Evolutionary conservation across 92 coral and sea anemone species (phyloP).

Genomic region (Virgularia gustaviana): DNA sequence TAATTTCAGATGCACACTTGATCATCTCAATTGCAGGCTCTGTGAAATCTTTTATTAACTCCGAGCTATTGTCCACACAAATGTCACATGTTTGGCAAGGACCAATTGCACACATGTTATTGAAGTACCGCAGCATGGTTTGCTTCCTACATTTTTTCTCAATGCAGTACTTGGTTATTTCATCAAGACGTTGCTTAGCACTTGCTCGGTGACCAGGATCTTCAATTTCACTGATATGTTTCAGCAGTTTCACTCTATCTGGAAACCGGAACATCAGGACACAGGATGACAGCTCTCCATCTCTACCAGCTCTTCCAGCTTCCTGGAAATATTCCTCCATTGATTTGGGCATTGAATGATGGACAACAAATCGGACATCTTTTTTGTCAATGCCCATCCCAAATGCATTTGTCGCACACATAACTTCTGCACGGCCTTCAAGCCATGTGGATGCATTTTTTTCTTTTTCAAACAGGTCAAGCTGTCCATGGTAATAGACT

Average conservation of each 20-base stretch:
- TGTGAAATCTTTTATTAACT: slow-evolving; percentile 3
- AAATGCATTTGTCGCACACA: slow-evolving; percentile 25
- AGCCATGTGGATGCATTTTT: slow-evolving; percentile 9
- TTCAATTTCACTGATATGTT: slow-evolving; percentile 11
- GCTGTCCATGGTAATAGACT: too few relatives aligned
- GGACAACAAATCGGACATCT: slow-evolving; percentile 10
- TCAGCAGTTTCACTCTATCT: slow-evolving; percentile 10
- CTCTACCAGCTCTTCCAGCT: too few relatives aligned
- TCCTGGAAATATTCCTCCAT: slow-evolving; percentile 14
- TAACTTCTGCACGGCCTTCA: slow-evolving; percentile 10
- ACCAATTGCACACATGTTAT: not conserved
- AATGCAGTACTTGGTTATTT: not conserved
- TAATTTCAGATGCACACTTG: slow-evolving; percentile 6
- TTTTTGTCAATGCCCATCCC: slow-evolving; percentile 23
- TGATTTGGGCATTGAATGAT: slow-evolving; percentile 4
- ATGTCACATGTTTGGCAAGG: slow-evolving; percentile 10
- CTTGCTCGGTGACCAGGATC: not conserved
- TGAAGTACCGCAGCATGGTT: slow-evolving; percentile 3
- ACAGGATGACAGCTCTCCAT: not conserved
- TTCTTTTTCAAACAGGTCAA: not conserved
- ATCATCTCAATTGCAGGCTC: slow-evolving; percentile 1
- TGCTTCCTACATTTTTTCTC: slow-evolving; percentile 6
- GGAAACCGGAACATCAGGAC: slow-evolving; percentile 3
- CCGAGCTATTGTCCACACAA: slow-evolving; percentile 2
- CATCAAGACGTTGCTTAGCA: slow-evolving; percentile 5